Evolutionary conservation across 2,888 invertebrate species (phyloP).

Genomic region (Lumbricus terrestris): DNA sequence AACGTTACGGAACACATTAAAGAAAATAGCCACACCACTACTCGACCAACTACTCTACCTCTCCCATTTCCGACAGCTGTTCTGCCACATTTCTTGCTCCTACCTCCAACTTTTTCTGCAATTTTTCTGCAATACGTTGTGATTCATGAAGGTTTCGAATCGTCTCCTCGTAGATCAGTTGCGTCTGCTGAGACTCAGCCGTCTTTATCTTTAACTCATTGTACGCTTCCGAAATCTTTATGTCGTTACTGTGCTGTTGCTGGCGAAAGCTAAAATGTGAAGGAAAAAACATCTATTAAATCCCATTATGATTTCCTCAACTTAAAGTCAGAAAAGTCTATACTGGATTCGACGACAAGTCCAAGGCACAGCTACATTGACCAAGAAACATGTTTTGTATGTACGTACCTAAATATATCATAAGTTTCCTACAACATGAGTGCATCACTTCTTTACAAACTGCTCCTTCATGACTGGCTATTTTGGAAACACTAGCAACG

Average conservation of each 20-base stretch:
- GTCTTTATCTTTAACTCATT: slow-evolving; percentile 56
- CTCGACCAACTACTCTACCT: not conserved
- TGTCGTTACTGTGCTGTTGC: slow-evolving; percentile 50
- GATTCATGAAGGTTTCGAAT: slow-evolving; percentile 51
- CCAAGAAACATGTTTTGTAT: not conserved
- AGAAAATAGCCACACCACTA: not conserved
- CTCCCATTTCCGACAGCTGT: not conserved
- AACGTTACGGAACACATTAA: too few relatives aligned
- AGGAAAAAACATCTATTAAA: not conserved
- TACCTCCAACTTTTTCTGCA: slow-evolving; percentile 58
- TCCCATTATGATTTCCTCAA: not conserved
- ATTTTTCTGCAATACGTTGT: slow-evolving; percentile 56
- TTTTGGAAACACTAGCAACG: too few relatives aligned
- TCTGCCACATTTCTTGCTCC: not conserved
- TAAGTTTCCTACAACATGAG: not conserved
- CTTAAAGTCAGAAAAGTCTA: not conserved
- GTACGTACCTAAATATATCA: not conserved
- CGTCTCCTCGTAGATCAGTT: slow-evolving; percentile 56
- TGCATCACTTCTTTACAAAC: not conserved
- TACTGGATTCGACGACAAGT: not conserved
- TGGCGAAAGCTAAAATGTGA: slow-evolving; percentile 47
- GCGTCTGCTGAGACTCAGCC: slow-evolving; percentile 56
- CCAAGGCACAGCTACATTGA: not conserved
- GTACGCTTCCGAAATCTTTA: slow-evolving; percentile 50
- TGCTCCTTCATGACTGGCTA: not conserved